A percentile compares a stretch with the other conserved stretches of the same genome.
phyloP scores from a whole-genome alignment of 2,888 invertebrate genomes.

The Pogonocherus hispidulus region DNA sequence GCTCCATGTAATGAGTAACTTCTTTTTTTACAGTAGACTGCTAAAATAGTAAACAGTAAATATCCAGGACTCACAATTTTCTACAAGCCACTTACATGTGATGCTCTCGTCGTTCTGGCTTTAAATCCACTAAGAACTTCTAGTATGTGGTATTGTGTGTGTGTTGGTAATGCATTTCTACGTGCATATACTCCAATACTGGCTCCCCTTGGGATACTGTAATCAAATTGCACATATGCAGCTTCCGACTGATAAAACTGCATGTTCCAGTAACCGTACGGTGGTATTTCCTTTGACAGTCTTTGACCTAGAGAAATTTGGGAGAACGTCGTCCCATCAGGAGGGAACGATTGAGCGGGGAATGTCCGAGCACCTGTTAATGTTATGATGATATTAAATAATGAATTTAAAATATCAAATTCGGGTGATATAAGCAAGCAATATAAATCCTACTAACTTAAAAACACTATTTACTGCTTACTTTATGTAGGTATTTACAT shows the following conservation, averaged over 20 bases:
- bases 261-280: conserved; percentile 98
- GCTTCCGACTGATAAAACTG: conserved; percentile 96
- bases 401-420: neutral
- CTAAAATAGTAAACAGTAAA: conserved; percentile 35
- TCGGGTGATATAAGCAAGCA: conserved; percentile 2
- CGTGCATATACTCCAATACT: conserved; percentile 96
- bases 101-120: conserved; percentile 85
- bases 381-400: conserved; percentile 4
- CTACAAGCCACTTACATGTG: conserved; percentile 80
- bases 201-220: conserved; percentile 91
- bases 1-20: conserved; percentile 95
- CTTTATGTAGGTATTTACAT: no score
- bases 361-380: conserved; percentile 85
- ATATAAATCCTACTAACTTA: no score
- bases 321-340: conserved; percentile 92
- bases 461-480: no score
- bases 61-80: neutral
- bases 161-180: conserved; percentile 93
- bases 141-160: conserved; percentile 96
- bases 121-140: conserved; percentile 93
- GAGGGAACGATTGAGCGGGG: conserved; percentile 91
- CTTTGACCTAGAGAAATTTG: conserved; percentile 91
- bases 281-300: conserved; percentile 89
- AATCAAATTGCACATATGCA: conserved; percentile 94
- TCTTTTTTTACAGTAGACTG: conserved; percentile 91